Percentiles rank a stretch among this genome's conserved stretches.
Conservation (phyloP, 2,888 invertebrate genomes). For the Anagyrus pseudococci region DNA sequence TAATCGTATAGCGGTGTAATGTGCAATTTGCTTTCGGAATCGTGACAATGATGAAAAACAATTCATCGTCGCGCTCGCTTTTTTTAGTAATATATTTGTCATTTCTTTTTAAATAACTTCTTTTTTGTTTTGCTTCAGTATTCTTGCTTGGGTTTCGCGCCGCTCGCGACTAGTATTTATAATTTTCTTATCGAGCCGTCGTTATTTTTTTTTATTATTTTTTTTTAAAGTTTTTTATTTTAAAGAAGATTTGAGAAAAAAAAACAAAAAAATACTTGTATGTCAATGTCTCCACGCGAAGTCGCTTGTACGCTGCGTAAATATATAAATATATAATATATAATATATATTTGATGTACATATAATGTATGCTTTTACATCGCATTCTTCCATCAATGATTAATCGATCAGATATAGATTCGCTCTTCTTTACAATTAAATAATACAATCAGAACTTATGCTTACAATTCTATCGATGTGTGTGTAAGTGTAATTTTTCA, state of each 20-base stretch:
- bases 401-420: slow-evolving; percentile 38
- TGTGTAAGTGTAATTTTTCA: slow-evolving; percentile 36
- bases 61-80: slow-evolving; percentile 38
- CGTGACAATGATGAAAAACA: slow-evolving; percentile 39
- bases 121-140: slow-evolving; percentile 23
- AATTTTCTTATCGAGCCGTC: slow-evolving; percentile 27
- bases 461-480: slow-evolving; percentile 41
- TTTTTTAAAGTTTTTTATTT: slow-evolving; percentile 22
- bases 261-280: slow-evolving; percentile 38
- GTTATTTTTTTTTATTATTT: slow-evolving; percentile 8
- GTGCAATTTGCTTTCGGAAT: slow-evolving; percentile 34
- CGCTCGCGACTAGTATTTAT: slow-evolving; percentile 39
- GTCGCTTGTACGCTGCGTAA: slow-evolving; percentile 35
- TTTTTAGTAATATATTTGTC: slow-evolving; percentile 19
- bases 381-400: slow-evolving; percentile 38
- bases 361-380: slow-evolving; percentile 40
- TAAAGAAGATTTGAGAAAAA: slow-evolving; percentile 29
- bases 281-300: slow-evolving; percentile 37
- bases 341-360: slow-evolving; percentile 41
- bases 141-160: slow-evolving; percentile 29
- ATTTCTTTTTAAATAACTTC: too few relatives aligned
- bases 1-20: slow-evolving; percentile 22
- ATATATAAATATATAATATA: slow-evolving; percentile 41
- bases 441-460: slow-evolving; percentile 41
- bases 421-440: slow-evolving; percentile 40